phyloP scores from a whole-genome alignment of 2,113 vertebrate genomes.

The Phyllostomus discolor region DNA sequence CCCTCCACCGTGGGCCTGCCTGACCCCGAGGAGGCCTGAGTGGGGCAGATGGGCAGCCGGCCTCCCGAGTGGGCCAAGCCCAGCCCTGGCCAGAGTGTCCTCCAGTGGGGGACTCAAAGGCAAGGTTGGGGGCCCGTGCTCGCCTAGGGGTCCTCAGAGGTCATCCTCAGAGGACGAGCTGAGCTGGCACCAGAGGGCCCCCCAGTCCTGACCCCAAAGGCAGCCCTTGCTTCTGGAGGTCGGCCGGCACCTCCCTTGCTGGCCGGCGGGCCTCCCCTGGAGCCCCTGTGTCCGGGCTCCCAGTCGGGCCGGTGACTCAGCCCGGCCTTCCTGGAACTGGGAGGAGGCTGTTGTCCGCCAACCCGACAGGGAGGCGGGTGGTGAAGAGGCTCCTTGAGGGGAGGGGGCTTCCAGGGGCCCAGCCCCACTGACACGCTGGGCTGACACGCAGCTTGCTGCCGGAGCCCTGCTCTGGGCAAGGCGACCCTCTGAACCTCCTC shows the following conservation, averaged over 20 bases:
- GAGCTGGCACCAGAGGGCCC: not conserved
- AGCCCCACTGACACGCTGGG: not conserved
- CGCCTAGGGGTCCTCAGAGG: not conserved
- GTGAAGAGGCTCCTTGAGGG: not conserved
- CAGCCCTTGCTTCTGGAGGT: not conserved
- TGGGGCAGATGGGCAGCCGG: fast-evolving
- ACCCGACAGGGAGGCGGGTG: fast-evolving
- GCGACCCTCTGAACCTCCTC: not conserved
- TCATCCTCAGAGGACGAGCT: too few relatives aligned
- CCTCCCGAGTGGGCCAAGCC: not conserved
- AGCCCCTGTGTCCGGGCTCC: not conserved
- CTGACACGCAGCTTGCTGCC: not conserved
- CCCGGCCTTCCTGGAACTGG: not conserved
- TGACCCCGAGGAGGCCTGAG: not conserved
- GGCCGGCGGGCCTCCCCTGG: not conserved
- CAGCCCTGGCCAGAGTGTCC: not conserved
- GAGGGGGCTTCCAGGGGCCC: not conserved
- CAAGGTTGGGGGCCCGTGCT: fast-evolving
- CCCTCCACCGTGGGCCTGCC: not conserved
- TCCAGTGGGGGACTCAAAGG: not conserved
- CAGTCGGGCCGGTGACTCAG: not conserved
- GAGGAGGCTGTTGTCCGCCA: not conserved
- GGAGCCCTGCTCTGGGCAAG: not conserved
- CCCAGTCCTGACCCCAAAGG: not conserved
- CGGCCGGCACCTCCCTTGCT: not conserved